Evolutionary conservation across 2,888 invertebrate species (phyloP), one percentile per base, ranked within the genome.

Genomic region (Drosophila anomalipes): DNA sequence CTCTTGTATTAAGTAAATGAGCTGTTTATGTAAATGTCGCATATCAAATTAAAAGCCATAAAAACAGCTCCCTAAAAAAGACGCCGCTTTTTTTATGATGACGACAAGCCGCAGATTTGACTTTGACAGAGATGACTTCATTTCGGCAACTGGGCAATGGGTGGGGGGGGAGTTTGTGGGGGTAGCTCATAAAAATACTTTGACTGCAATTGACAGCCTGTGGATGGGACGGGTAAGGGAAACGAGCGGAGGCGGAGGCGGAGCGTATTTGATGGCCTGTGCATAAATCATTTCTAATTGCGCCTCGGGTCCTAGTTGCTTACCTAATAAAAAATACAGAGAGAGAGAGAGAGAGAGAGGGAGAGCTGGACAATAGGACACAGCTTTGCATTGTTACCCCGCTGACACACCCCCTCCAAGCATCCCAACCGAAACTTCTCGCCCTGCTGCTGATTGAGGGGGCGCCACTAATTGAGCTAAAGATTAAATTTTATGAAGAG

Each of bases 31-130:
- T 79, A 87, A 88, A 87, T 87, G 76, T 9, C 69, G 74, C 77
- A 74, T 82, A 86, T 86, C 82, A 87, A 88, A 88, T 86, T 86
- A 82, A 87, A 87, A 75, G 77, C 83, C 86, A 88, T 87, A 86
- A 88, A 86, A 88, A 53, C 54, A 74, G 44, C 44, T 44, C 68
- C 52, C 61, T 41, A 54, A 22, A 56, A 28, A 57, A 70, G 65
- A 52, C 69, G 52, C 30, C 37, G 44, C 22, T 7, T 39, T 58
- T 64, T 79, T 79, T 79, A 79, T 77, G 79, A 77, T 70, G 74
- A 74, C 73, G 67, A 77, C 84, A 76, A 73, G 82, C 75, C 82
- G 74, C 81, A 77, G 79, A 84, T 75, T 79, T 77, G 37, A 26
- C 47, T 47, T 26, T 47, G 47, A 26, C 16, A 47, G 47, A 66